Percentiles rank a stretch among this genome's conserved stretches.
phyloP scores from a whole-genome alignment of 2,888 invertebrate species.

The Mechanitis mazaeus region DNA sequence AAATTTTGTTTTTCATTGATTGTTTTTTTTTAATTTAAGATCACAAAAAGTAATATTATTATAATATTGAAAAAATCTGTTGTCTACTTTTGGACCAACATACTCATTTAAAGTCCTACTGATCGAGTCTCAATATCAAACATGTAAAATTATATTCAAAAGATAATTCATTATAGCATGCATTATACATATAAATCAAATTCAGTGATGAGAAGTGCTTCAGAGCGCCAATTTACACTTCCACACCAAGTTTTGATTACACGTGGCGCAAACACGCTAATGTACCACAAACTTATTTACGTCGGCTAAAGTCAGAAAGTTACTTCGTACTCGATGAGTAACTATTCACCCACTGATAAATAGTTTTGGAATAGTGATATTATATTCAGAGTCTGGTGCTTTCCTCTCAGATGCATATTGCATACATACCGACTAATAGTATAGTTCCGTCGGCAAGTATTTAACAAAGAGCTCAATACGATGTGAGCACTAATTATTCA shows the following conservation, averaged over 20 bases:
- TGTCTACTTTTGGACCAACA: too few relatives aligned
- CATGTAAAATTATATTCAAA: too few relatives aligned
- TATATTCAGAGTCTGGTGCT: slow-evolving; percentile 31
- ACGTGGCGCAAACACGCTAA: slow-evolving; percentile 14
- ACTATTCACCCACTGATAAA: slow-evolving; percentile 20
- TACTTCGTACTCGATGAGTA: slow-evolving; percentile 27
- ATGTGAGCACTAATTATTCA: background rate
- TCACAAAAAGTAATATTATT: too few relatives aligned
- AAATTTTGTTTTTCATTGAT: too few relatives aligned
- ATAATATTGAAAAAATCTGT: too few relatives aligned
- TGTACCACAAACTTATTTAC: slow-evolving; percentile 27
- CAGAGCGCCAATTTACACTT: slow-evolving; percentile 7
- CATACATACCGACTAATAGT: slow-evolving; percentile 2
- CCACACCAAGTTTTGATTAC: slow-evolving; percentile 18
- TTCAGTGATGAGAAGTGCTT: background rate
- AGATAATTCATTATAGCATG: background rate
- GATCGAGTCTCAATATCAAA: too few relatives aligned
- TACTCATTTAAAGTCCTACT: too few relatives aligned
- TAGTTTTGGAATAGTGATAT: slow-evolving; percentile 25
- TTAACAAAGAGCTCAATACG: slow-evolving; percentile 10
- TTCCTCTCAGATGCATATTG: slow-evolving; percentile 13
- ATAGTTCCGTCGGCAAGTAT: slow-evolving; percentile 9
- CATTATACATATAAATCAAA: slow-evolving; percentile 4
- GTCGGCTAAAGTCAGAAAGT: slow-evolving; percentile 32
- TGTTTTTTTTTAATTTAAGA: too few relatives aligned